Base-by-base conservation (phyloP, 2,113 vertebrate genomes). In the Oceanites oceanicus region DNA sequence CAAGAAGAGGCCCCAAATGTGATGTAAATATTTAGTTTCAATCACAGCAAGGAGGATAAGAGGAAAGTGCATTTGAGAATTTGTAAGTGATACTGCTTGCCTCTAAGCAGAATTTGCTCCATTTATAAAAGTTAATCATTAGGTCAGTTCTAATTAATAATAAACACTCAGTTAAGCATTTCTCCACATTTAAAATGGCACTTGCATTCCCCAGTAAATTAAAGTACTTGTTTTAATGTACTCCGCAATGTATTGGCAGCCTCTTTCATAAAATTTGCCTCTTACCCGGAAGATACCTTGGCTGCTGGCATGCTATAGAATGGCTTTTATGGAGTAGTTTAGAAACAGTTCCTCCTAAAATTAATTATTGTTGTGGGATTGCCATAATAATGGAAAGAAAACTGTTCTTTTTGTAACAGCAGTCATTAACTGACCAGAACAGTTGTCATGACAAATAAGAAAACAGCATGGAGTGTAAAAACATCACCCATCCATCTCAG, bases 11-110 rank as follows among this genome's bases (percentile, higher is more conserved):
- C 66, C 89, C 40, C 55, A 13, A 38, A 87, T 53, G 44, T 66
- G 91, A 76, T 88, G 27, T 82, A 94, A 95, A 95, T 95, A 95
- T 94, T 94, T 96, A 52, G 89, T 70, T 92, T 91, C 73, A 79
- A 13, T 73, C 66, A 79, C 49, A 78, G 65, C 80, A 92, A 82
- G 20, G 47, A 78, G 45, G 36, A 59, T 70, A 94, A 86, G 50
- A 85, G 38, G 36, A 91, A 96, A 95, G 73, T 44, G 4, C 27
- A 47, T 70, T 36, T 67, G 45, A 81, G 80, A 94, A 75, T 75
- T 82, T 73, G 1, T 65, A 88, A 80, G 52, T 67, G 68, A 75
- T 61, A 34, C 12, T 53, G 32, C 65, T 85, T 94, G 45, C 89
- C 66, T 72, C 40, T 75, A 44, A 87, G 83, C 68, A 89, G 23